These are phyloP conservation scores for Chondrosia reniformis DNA, from an alignment of 37 sponge, comb jelly and placozoan genomes.

Conservation along the genomic window DNA sequence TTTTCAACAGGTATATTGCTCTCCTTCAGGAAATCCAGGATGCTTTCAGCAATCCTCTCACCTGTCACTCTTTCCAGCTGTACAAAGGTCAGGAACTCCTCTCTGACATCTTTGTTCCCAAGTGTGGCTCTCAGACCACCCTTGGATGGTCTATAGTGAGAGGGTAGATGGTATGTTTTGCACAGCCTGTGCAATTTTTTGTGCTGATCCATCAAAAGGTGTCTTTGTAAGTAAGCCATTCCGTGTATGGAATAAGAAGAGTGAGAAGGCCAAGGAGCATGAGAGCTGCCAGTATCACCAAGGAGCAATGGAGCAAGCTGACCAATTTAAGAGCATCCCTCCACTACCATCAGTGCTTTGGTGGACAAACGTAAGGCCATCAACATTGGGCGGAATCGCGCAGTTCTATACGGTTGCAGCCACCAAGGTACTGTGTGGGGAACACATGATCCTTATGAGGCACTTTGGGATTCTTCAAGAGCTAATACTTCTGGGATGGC, in stretches of 20 bases:
- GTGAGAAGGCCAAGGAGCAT: neutral
- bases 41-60: neutral
- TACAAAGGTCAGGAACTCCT: neutral
- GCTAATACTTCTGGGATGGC: neutral
- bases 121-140: constrained; percentile 24
- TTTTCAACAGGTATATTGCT: neutral
- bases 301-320: neutral
- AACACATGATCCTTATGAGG: neutral
- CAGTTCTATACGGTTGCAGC: constrained; percentile 7
- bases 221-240: neutral
- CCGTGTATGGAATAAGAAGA: neutral
- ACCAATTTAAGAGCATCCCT: constrained; percentile 3
- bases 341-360: neutral
- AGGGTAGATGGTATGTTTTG: constrained; percentile 38
- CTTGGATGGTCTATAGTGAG: constrained; percentile 39
- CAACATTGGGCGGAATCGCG: constrained; percentile 12
- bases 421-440: neutral
- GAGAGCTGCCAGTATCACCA: constrained; percentile 11
- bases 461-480: neutral
- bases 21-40: neutral
- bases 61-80: neutral
- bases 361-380: neutral
- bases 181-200: constrained; percentile 11
- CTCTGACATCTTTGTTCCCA: too few relatives aligned
- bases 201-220: neutral